Evolutionary conservation across 2,888 invertebrate genomes (phyloP), one percentile per base, ranked within the genome.

Genomic region (Choreutis nemorana): DNA sequence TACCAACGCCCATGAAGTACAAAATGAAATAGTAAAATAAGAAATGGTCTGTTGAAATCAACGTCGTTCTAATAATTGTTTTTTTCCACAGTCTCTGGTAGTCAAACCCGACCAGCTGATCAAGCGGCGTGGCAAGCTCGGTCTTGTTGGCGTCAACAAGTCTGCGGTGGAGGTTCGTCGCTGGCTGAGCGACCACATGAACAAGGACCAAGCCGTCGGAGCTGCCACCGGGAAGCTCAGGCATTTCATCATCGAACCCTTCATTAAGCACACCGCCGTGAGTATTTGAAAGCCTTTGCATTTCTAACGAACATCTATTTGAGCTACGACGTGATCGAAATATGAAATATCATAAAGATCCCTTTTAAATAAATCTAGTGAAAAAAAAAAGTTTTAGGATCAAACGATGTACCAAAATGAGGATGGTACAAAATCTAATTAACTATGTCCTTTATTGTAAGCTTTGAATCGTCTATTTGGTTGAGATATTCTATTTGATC

Each of bases 41-140:
- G 18, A 8, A 18, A 18, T 18, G n/a, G n/a, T n/a, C n/a, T n/a
- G n/a, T n/a, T n/a, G n/a, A n/a, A 18, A 5, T 18, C 8, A 18
- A 7, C 18, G 8, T 18, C 5, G 8, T 18, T 27, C 28, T 14
- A 12, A 22, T 22, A n/a, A n/a, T n/a, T n/a, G n/a, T n/a, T n/a
- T n/a, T 36, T 37, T 15, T n/a, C n/a, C n/a, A n/a, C 75, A 92
- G 91, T 86, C 90, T 72, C 80, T 98, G 43, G 98, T 99, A 3
- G 97, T 95, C n/a, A 99, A 99, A 61, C 98, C 98, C 0, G 99
- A 99, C 73, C 99, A 99, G 81, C 81, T 99, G 68, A 99, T 99
- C 61, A 99, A 99, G 66, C 83, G 99, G 14, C 87, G 99, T 32
- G 99, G 99, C 31, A 99, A 99, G 71, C 84, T 99, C 31, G 97